Evolutionary conservation across 1,140 invertebrate genomes (phyloP).

Genomic region (Drosophila hydei): DNA sequence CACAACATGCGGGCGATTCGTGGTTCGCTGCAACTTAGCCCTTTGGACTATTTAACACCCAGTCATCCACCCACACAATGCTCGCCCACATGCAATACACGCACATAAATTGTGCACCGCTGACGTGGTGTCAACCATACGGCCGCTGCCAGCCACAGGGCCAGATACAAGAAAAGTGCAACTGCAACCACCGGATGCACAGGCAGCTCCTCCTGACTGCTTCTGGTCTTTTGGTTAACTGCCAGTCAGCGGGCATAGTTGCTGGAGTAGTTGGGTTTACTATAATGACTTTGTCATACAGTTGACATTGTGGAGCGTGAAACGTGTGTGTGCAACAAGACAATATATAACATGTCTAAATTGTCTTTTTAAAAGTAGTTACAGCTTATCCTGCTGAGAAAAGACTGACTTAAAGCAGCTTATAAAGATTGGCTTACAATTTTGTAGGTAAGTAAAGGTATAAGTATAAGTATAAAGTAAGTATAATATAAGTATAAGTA

Average conservation of each 20-base stretch:
- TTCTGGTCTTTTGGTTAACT: conserved; percentile 9
- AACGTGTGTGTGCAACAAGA: conserved; percentile 13
- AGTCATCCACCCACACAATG: neutral
- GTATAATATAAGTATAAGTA: no score
- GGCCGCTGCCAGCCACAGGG: conserved; percentile 29
- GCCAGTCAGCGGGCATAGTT: neutral
- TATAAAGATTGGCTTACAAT: neutral
- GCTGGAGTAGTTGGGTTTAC: neutral
- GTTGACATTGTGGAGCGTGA: conserved; percentile 19
- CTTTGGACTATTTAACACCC: neutral
- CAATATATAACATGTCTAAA: conserved; percentile 23
- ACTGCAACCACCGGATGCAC: conserved; percentile 32
- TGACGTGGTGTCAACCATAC: conserved; percentile 56
- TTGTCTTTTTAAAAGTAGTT: conserved; percentile 12
- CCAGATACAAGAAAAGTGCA: conserved; percentile 31
- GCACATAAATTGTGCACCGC: conserved; percentile 60
- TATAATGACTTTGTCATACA: conserved; percentile 46
- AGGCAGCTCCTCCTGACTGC: conserved; percentile 3
- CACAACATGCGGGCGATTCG: conserved; percentile 1
- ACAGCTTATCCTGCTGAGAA: neutral
- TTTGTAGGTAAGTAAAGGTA: no score
- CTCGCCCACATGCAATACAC: conserved; percentile 14
- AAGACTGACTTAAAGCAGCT: neutral
- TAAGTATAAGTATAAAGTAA: no score
- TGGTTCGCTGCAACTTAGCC: conserved; percentile 9